Percentiles rank a stretch among this genome's conserved stretches.
Evolutionary conservation across 2,888 invertebrate genomes (phyloP).

Genomic region (Caenorhabditis drosophilae): DNA sequence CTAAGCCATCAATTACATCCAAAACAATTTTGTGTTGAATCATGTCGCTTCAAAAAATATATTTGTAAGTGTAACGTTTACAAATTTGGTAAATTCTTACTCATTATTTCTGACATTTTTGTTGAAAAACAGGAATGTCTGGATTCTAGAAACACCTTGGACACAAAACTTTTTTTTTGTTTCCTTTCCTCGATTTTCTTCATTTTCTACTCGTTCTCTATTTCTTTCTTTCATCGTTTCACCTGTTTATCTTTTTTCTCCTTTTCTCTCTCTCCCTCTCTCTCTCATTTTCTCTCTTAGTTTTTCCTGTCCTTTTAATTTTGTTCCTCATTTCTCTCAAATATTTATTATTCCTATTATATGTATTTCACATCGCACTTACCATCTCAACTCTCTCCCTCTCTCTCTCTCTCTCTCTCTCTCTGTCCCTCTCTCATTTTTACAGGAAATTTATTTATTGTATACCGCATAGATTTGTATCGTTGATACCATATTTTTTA

Average conservation of each 20-base stretch:
- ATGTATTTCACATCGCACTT: no score
- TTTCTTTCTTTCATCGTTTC: conserved; percentile 1
- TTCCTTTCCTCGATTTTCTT: neutral
- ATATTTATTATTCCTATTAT: no score
- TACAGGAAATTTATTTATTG: neutral
- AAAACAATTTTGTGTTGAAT: no score
- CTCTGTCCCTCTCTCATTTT: no score
- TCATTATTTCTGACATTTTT: no score
- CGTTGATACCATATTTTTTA: neutral
- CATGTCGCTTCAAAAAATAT: no score
- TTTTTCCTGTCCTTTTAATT: neutral
- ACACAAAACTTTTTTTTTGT: conserved; percentile 1
- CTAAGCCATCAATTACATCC: no score
- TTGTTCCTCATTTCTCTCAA: neutral
- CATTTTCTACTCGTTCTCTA: conserved; percentile 2
- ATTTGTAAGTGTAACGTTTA: no score
- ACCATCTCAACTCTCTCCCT: neutral
- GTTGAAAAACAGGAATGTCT: no score
- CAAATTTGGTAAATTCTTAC: no score
- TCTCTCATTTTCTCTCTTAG: no score
- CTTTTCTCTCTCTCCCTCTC: conserved; percentile 6
- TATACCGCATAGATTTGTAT: neutral
- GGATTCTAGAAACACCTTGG: no score
- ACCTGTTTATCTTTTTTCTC: neutral
- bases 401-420: conserved; percentile 5